These are phyloP conservation scores for Apis mellifera DNA, from an alignment of 1,140 invertebrate species.

Conservation along the genomic window DNA sequence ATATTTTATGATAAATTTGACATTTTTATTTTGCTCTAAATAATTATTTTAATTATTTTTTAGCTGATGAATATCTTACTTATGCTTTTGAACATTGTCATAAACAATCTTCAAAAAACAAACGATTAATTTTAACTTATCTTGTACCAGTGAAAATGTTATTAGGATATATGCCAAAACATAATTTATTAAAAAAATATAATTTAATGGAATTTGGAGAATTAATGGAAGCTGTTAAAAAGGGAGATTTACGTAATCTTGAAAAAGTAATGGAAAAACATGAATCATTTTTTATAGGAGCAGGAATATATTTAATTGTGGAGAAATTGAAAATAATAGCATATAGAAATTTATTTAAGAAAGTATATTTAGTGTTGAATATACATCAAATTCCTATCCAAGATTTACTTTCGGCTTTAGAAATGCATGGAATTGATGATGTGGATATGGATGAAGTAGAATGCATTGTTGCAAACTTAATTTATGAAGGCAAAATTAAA, in stretches of 20 bases:
- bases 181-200: constrained; percentile 91
- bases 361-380: constrained; percentile 93
- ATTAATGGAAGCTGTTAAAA: constrained; percentile 92
- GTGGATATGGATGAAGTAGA: constrained; percentile 96
- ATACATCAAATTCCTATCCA: constrained; percentile 95
- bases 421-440: constrained; percentile 90
- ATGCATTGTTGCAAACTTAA: constrained; percentile 98
- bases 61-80: constrained; percentile 94
- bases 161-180: constrained; percentile 94
- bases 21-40: neutral
- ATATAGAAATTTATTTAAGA: constrained; percentile 98
- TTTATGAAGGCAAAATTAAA: constrained; percentile 96
- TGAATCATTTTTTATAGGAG: constrained; percentile 96
- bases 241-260: constrained; percentile 93
- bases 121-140: constrained; percentile 96
- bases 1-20: neutral
- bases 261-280: constrained; percentile 92
- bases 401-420: constrained; percentile 90
- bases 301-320: constrained; percentile 97
- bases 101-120: constrained; percentile 91
- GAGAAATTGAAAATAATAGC: constrained; percentile 98
- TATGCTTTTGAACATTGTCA: constrained; percentile 97
- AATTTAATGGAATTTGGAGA: constrained; percentile 95
- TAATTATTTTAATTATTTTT: constrained; percentile 65
- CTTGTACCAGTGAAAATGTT: constrained; percentile 99